phyloP scores from a whole-genome alignment of 2,888 invertebrate species.

The Stenurella melanura region DNA sequence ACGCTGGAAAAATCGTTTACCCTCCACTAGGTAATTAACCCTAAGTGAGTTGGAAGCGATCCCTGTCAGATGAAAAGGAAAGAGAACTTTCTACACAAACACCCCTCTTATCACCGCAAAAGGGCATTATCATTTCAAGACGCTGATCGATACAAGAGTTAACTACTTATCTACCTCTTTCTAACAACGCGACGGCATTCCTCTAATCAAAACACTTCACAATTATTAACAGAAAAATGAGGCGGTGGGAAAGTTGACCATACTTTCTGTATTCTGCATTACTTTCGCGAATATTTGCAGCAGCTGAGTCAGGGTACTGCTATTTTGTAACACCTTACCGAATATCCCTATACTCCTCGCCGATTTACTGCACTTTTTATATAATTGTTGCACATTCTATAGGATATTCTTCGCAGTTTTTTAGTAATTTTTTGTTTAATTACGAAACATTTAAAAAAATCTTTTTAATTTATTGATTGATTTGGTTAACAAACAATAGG shows the following conservation, averaged over 20 bases:
- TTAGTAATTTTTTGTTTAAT: too few relatives aligned
- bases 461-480: too few relatives aligned
- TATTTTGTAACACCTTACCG: too few relatives aligned
- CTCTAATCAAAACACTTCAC: constrained; percentile 11
- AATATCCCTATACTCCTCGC: too few relatives aligned
- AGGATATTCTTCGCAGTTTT: too few relatives aligned
- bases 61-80: constrained; percentile 17
- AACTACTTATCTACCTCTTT: constrained; percentile 16
- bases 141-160: constrained; percentile 32
- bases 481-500: too few relatives aligned
- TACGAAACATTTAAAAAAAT: too few relatives aligned
- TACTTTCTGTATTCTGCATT: too few relatives aligned
- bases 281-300: neutral
- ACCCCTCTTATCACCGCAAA: constrained; percentile 24
- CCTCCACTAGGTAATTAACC: constrained; percentile 23
- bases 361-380: too few relatives aligned
- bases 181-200: constrained; percentile 23
- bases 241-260: constrained; percentile 18
- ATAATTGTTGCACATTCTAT: too few relatives aligned
- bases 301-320: neutral
- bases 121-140: constrained; percentile 28
- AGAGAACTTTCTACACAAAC: constrained; percentile 19
- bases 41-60: constrained; percentile 29
- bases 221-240: constrained; percentile 28
- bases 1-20: neutral